Base-by-base conservation (phyloP, 2,797 vertebrate genomes). In the Sebastes jordani region DNA sequence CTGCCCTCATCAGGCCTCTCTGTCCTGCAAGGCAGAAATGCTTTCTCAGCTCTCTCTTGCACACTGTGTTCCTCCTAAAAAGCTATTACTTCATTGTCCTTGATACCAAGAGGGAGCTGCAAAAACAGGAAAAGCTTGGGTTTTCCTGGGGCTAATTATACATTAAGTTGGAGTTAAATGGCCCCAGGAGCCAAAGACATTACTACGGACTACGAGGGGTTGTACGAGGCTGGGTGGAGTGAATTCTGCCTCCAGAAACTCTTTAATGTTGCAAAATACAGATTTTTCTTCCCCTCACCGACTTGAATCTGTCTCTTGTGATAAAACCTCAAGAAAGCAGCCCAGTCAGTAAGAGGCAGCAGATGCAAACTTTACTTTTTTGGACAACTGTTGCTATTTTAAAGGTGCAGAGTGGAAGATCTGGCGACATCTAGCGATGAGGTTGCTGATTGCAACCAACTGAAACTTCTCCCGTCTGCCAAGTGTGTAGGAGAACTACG, bases 1-100 rank as follows among this genome's bases (percentile, higher is more conserved):
- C 68, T 46, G 72, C 60, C 70, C 72, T 73, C 67, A 23, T 76
- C 68, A 30, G 68, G 16, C 32, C 49, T 6, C 29, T 71, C 54
- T 23, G 56, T 78, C 84, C 91, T 85, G 80, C 42, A 2, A 76
- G 83, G 84, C 78, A 86, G 63, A 89, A 86, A 76, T 86, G 91
- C 84, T 89, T 83, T 80, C 86, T 91, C 87, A 88, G 88, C 87
- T 49, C 82, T 79, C 74, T 78, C 73, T 25, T 70, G 61, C 62
- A 49, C 71, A 20, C 63, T 65, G 36, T 71, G 79, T 65, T 82
- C 73, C 63, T 52, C 49, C 60, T 72, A 88, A 82, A 85, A 89
- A 78, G 73, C 83, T 70, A 80, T 91, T 85, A 84, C 73, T 79
- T 32, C 49, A 63, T 74, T 86, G 88, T 88, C 82, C 81, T 82